Base-by-base conservation (phyloP, 2,797 vertebrate genomes). In the Oreortyx pictus region DNA sequence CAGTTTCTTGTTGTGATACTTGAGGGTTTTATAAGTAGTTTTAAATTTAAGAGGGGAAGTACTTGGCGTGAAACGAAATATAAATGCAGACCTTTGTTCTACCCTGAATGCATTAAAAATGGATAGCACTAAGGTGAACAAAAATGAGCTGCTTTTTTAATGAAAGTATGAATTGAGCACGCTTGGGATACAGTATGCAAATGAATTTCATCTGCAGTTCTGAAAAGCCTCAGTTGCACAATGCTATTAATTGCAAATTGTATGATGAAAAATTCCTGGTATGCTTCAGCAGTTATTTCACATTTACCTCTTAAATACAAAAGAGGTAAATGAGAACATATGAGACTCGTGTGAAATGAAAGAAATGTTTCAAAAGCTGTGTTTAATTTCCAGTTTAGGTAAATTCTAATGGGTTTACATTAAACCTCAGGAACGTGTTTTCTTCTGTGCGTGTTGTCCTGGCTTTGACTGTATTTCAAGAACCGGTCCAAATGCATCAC, bases 251-350 rank as follows among this genome's bases (percentile, higher is more conserved):
- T 94, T 91, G 85, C 85, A 93, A 84, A 95, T 94, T 86, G 82
- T 94, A 80, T 44, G 65, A 86, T 94, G 89, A 89, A 91, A 92
- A 88, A 84, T 89, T 89, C 89, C 86, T 65, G 29, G 80, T 92
- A 71, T 92, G 70, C 74, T 85, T 95, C 90, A 96, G 89, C 85
- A 95, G 72, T 92, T 91, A 93, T 89, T 97, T 97, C 68, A 94
- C 52, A 82, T 80, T 60, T 79, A 59, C 44, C 35, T 97, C 95
- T 96, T 91, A 93, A 82, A 87, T 86, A 94, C 44, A 96, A 73
- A 77, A 78, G 60, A 91, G 91, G 82, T 76, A 76, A 94, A 85
- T 96, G 71, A 82, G 90, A 96, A 74, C 3, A 8, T 95, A 80
- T 88, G 88, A 93, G 66, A 90, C 85, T 94, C 78, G 93, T 78